Evolutionary conservation across 2,888 invertebrate species (phyloP), one percentile per base, ranked within the genome.

Genomic region (Caenorhabditis sp.): DNA sequence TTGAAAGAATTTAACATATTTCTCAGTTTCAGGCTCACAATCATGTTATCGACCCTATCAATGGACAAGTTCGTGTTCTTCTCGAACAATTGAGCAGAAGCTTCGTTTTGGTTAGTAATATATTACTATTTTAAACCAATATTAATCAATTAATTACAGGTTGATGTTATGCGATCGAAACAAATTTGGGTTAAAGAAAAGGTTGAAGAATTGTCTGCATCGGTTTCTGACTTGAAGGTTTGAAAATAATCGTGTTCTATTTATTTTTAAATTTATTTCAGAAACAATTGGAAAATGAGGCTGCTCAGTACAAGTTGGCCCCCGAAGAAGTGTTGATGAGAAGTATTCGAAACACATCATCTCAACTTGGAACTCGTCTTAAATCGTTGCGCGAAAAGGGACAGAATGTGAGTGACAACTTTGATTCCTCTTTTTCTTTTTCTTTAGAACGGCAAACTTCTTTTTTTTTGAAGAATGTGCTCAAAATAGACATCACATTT

Each of bases 261-360:
- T 57, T 5, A 26, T 36, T 20, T 57, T 36, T 31, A 31, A 7
- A n/a, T n/a, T n/a, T n/a, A n/a, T 31, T 31, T 31, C 26, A 68
- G 67, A 63, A 31, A 23, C 60, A 49, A 23, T 20, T 80, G 31
- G 80, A 80, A 50, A 53, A 38, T 1, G 77, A 80, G 59, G 80
- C 80, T 5, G 26, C 50, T 14, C 69, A 77, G 43, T 77, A 73
- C 62, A 73, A 71, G 20, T 31, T 70, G 8, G 53, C 56, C 2
- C 81, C 81, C 7, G 81, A 81, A 53, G 77, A 70, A 38, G 68
- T 78, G 62, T 59, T 81, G 52, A 77, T 79, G 70, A 76, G 68
- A 23, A 71, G 62, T 27, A 81, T 81, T 65, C 70, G 69, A 14
- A 38, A 62, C 26, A 70, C 59, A 7, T 75, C 81, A 1, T 43